Evolutionary conservation across 2,888 invertebrate species (phyloP).

Genomic region (Polia nebulosa): DNA sequence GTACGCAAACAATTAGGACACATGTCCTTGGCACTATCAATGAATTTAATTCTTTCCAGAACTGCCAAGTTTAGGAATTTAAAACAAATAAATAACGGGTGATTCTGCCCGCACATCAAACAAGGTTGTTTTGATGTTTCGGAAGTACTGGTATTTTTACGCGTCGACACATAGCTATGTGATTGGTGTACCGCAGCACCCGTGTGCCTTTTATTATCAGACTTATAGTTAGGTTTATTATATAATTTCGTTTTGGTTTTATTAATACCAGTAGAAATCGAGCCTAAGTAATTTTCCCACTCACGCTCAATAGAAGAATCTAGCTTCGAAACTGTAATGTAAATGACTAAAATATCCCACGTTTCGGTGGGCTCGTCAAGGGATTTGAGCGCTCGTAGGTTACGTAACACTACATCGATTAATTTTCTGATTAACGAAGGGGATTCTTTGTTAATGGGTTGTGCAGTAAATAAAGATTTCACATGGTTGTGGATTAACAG

Average conservation of each 20-base stretch:
- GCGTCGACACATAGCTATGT: not conserved
- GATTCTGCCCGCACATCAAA: no score
- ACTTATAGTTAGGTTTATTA: not conserved
- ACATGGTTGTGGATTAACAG: not conserved
- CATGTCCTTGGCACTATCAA: constrained; percentile 2
- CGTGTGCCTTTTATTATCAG: constrained; percentile 5
- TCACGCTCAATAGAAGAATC: no score
- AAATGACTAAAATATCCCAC: no score
- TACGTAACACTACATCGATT: constrained; percentile 12
- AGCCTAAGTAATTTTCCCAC: no score
- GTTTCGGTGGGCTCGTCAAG: constrained; percentile 7
- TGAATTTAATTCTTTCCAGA: not conserved
- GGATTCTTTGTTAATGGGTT: constrained; percentile 9
- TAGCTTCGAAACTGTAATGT: no score
- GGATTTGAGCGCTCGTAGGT: constrained; percentile 9
- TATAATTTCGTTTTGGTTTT: not conserved
- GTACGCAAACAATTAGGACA: not conserved
- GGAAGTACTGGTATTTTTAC: not conserved
- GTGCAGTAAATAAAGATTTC: constrained; percentile 2
- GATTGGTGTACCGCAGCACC: not conserved
- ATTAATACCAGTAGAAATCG: no score
- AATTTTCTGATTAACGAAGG: constrained; percentile 7
- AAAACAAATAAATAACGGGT: not conserved
- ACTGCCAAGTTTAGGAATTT: not conserved
- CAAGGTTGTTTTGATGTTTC: no score